Conservation (phyloP, 2,113 vertebrate genomes). For the Riparia riparia region DNA sequence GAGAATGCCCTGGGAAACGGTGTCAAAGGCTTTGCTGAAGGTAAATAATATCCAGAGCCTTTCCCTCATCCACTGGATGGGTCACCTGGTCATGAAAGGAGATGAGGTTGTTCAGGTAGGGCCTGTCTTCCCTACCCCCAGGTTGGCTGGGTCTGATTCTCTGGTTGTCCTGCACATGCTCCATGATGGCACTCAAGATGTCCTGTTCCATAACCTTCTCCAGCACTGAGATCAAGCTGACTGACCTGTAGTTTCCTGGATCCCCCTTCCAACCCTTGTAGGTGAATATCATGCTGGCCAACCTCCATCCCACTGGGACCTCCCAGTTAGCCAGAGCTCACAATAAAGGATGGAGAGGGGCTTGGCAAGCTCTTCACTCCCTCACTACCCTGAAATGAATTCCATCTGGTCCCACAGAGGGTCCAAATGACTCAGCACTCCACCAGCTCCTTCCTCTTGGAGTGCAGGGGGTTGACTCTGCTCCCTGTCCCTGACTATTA, state of each 20-base stretch:
- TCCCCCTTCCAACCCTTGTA: background rate
- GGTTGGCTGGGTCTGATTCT: background rate
- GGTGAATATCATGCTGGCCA: background rate
- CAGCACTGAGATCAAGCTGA: background rate
- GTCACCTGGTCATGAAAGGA: background rate
- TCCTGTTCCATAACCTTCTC: background rate
- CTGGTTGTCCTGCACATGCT: accelerated
- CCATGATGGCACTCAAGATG: background rate
- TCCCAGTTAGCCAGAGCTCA: background rate
- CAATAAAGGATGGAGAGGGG: background rate
- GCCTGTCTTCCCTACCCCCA: background rate
- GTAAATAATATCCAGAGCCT: background rate
- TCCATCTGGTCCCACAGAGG: background rate
- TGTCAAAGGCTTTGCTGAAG: background rate
- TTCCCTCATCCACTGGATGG: background rate
- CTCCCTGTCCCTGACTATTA: background rate
- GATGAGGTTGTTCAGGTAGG: background rate
- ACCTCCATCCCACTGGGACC: background rate
- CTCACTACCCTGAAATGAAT: accelerated
- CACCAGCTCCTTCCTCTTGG: background rate
- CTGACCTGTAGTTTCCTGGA: background rate
- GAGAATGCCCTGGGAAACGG: background rate
- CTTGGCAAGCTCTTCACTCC: background rate
- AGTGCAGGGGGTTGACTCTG: background rate
- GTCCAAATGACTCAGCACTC: background rate